These are phyloP conservation scores for Nomada flava DNA, from an alignment of 2,888 invertebrate genomes.

Conservation along the genomic window DNA sequence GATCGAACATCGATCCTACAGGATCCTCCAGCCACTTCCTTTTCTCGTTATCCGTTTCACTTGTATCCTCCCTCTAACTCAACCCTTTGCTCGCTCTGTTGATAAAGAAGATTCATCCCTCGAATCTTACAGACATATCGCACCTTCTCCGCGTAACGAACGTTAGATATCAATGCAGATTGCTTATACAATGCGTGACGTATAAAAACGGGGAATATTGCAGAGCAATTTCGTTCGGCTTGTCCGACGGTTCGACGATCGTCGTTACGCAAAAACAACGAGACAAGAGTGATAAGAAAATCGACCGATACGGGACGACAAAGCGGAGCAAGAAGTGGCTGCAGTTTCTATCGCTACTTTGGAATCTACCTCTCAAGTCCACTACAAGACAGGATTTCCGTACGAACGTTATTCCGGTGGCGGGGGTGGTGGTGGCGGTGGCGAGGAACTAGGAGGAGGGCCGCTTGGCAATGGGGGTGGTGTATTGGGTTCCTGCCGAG, in stretches of 20 bases:
- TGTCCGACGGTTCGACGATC: no score
- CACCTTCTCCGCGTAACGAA: no score
- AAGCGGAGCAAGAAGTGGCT: slow-evolving; percentile 45
- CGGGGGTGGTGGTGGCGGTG: slow-evolving; percentile 86
- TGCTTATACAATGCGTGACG: no score
- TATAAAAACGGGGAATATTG: no score
- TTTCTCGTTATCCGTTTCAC: neutral
- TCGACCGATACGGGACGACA: neutral
- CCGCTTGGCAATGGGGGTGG: slow-evolving; percentile 86
- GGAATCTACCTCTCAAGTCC: slow-evolving; percentile 48
- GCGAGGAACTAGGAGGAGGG: slow-evolving; percentile 87
- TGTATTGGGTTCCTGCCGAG: slow-evolving; percentile 65
- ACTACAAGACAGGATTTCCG: slow-evolving; percentile 57
- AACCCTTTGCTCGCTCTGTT: no score
- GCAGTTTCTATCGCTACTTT: slow-evolving; percentile 36
- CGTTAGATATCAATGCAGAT: no score
- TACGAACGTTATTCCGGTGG: slow-evolving; percentile 75
- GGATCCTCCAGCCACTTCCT: slow-evolving; percentile 48
- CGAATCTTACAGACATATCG: no score
- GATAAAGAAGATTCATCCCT: no score
- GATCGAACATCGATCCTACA: slow-evolving; percentile 36
- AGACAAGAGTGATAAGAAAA: neutral
- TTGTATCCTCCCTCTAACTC: no score
- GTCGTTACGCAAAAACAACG: neutral
- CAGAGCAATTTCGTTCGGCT: no score